phyloP scores from a whole-genome alignment of 2,888 invertebrate genomes.

The Dendrolimus pini region DNA sequence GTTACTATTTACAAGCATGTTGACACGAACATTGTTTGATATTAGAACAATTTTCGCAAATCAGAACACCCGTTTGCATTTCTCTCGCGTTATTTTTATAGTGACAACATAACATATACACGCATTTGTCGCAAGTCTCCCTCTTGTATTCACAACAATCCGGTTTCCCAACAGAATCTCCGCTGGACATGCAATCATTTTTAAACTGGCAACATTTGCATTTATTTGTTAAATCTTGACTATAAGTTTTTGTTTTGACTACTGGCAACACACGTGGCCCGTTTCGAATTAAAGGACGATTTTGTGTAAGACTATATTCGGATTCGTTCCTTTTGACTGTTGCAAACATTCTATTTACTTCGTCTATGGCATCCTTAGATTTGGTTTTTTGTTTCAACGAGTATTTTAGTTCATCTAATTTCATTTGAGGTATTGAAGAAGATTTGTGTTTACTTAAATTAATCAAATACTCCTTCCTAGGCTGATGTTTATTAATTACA shows the following conservation, averaged over 20 bases:
- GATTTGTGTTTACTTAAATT: constrained; percentile 51
- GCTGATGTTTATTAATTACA: constrained; percentile 38
- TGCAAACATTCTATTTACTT: constrained; percentile 64
- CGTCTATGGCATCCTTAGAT: constrained; percentile 57
- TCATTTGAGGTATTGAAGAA: constrained; percentile 64
- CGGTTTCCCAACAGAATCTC: constrained; percentile 34
- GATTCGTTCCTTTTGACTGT: constrained; percentile 33
- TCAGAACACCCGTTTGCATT: constrained; percentile 15
- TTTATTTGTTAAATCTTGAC: constrained; percentile 6
- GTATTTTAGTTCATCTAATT: constrained; percentile 55
- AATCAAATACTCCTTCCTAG: constrained; percentile 29
- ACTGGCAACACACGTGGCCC: constrained; percentile 61
- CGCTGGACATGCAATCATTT: constrained; percentile 41
- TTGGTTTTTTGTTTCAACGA: constrained; percentile 45
- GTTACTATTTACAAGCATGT: constrained; percentile 9
- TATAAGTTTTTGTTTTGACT: constrained; percentile 32
- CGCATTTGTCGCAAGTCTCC: constrained; percentile 30
- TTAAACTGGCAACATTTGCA: constrained; percentile 37
- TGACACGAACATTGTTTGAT: constrained; percentile 12
- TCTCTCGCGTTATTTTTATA: constrained; percentile 23
- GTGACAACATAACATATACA: constrained; percentile 39
- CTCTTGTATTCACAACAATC: constrained; percentile 25
- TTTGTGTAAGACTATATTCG: constrained; percentile 23
- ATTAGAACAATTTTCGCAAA: constrained; percentile 30
- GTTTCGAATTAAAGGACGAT: constrained; percentile 46